Percentiles rank a stretch among this genome's conserved stretches.
phyloP scores from a whole-genome alignment of 2,888 invertebrate species.

The Charanyca ferruginea region DNA sequence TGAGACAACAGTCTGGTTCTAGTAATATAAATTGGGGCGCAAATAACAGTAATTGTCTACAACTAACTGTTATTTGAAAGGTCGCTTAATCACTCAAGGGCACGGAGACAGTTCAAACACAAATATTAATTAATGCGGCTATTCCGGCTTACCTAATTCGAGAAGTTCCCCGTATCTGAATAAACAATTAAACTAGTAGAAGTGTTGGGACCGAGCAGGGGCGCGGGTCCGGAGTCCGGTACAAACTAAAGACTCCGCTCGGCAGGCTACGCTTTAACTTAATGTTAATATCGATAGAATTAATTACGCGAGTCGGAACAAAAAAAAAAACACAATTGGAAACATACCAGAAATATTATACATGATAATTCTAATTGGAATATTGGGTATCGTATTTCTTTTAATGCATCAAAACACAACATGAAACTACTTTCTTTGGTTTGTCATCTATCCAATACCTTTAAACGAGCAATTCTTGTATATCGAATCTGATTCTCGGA shows the following conservation, averaged over 20 bases:
- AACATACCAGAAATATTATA: conserved; percentile 29
- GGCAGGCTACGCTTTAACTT: conserved; percentile 47
- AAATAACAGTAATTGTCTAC: conserved; percentile 84
- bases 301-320: conserved; percentile 47
- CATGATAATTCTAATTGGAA: conserved; percentile 47
- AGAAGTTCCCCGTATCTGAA: conserved; percentile 87
- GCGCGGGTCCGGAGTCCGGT: conserved; percentile 53
- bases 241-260: conserved; percentile 37
- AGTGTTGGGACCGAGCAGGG: conserved; percentile 70
- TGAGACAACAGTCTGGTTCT: conserved; percentile 67
- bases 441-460: conserved; percentile 22
- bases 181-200: conserved; percentile 87
- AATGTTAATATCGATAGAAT: conserved; percentile 57
- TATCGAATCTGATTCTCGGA: no score
- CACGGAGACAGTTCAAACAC: conserved; percentile 88
- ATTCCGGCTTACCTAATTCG: conserved; percentile 88
- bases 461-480: no score
- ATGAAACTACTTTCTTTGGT: conserved; percentile 10
- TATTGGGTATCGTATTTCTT: conserved; percentile 28
- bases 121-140: conserved; percentile 90
- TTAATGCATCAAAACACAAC: background rate
- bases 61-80: conserved; percentile 86
- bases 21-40: conserved; percentile 75
- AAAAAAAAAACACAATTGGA: conserved; percentile 33
- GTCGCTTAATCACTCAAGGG: conserved; percentile 88